A percentile compares a stretch with the other conserved stretches of the same genome.
phyloP scores from a whole-genome alignment of 2,888 invertebrate genomes.

The Palloptera scutellata region DNA sequence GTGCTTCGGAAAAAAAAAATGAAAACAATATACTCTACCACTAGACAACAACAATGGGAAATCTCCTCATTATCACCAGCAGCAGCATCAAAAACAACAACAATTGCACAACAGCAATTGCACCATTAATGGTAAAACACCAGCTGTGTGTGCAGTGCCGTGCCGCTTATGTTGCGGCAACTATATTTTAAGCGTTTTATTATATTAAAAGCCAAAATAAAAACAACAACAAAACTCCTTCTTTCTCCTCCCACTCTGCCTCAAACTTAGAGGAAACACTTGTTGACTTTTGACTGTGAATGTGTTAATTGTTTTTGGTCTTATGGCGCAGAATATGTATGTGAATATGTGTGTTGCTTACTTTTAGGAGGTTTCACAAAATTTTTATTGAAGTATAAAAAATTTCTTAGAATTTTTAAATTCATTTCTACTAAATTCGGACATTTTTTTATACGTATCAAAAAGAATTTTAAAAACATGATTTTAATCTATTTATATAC shows the following conservation, averaged over 20 bases:
- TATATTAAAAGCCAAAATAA: constrained; percentile 42
- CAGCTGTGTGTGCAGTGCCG: background rate
- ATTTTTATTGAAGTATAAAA: background rate
- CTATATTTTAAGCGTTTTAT: constrained; percentile 54
- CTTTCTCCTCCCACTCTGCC: background rate
- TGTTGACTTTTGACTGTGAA: constrained; percentile 24
- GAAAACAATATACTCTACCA: constrained; percentile 13
- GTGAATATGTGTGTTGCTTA: constrained; percentile 19
- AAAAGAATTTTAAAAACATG: too few relatives aligned
- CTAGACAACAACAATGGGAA: constrained; percentile 46
- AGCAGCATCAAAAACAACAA: constrained; percentile 43
- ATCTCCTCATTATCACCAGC: constrained; percentile 51
- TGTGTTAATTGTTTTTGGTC: constrained; percentile 23
- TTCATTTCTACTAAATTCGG: too few relatives aligned
- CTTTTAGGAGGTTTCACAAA: background rate
- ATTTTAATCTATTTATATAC: too few relatives aligned
- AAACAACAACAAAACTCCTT: constrained; percentile 18
- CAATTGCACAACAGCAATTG: constrained; percentile 25
- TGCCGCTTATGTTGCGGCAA: constrained; percentile 29
- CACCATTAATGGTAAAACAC: constrained; percentile 9
- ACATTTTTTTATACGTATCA: too few relatives aligned
- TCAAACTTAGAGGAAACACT: constrained; percentile 16
- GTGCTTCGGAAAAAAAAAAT: too few relatives aligned
- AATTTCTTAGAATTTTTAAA: too few relatives aligned
- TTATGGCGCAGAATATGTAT: constrained; percentile 1